Conservation (phyloP, 2,888 invertebrate species). For the Patella ulyssiponensis region DNA sequence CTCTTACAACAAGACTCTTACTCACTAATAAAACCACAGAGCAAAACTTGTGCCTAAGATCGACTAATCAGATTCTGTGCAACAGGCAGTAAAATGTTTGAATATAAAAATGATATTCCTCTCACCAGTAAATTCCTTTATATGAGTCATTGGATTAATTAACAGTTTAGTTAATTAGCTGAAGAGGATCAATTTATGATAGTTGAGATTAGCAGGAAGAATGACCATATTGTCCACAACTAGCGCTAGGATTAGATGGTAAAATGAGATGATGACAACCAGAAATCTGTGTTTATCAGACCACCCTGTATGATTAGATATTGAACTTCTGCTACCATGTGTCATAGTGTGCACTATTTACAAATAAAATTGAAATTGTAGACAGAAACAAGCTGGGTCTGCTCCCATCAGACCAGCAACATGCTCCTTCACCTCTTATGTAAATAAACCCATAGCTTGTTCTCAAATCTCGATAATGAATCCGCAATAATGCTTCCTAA, state of each 20-base stretch:
- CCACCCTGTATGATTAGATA: neutral
- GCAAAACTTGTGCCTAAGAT: too few species aligned
- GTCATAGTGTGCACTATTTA: conserved; percentile 7
- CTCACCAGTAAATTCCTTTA: neutral
- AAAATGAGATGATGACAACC: conserved; percentile 4
- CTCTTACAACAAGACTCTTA: neutral
- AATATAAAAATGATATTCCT: neutral
- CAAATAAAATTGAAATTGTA: conserved; percentile 7
- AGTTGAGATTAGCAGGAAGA: conserved; percentile 3
- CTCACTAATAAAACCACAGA: too few species aligned
- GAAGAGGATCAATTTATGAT: conserved; percentile 5
- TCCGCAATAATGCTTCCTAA: too few species aligned
- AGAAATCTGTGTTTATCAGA: conserved; percentile 2
- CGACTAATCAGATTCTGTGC: too few species aligned
- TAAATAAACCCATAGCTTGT: too few species aligned
- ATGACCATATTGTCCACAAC: neutral
- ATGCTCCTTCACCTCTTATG: too few species aligned
- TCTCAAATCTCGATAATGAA: too few species aligned
- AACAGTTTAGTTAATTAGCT: neutral
- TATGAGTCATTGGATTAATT: conserved; percentile 11
- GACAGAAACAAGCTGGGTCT: neutral
- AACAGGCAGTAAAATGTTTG: too few species aligned
- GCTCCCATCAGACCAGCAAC: conserved; percentile 3
- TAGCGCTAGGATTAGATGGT: neutral
- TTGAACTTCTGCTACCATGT: conserved; percentile 5